Evolutionary conservation across 2,888 invertebrate genomes (phyloP), one percentile per base, ranked within the genome.

Genomic region (Steinernema scapterisci): DNA sequence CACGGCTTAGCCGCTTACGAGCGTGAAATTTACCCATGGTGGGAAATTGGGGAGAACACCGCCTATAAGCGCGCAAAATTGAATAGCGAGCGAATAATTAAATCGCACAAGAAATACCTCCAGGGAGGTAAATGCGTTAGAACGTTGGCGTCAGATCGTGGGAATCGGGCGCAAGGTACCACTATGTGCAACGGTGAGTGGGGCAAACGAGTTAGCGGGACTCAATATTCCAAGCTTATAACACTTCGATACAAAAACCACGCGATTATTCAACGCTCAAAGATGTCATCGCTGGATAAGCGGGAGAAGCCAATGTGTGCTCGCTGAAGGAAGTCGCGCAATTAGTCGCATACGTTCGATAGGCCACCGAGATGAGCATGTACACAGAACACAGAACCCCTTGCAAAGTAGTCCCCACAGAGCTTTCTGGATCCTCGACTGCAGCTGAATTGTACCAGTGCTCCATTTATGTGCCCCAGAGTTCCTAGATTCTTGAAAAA

Each of bases 291-390:
- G 31, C 27, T 16, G 63, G 63, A 25, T 63, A 27, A 27, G 63
- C 63, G 63, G 5, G 63, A 31, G 63, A 63, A 63, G 63, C 63
- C 63, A 25, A 13, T 27, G 27, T 63, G 31, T 63, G 31, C n/a
- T 63, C 63, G 63, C 16, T 63, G 63, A 16, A 31, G 63, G 63
- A 63, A 63, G 63, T 63, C 27, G 63, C 63, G 63, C 63, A 63
- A 63, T 63, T 63, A 63, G 63, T 31, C 27, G 16, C 19, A 27
- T 31, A 63, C 63, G 31, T 3, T n/a, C 31, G 11, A 27, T 31
- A 5, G 19, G 1, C 63, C 31, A 63, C 16, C 25, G 31, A 63
- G 63, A 31, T 63, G 63, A 63, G 31, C 27, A 63, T 63, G 31
- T 31, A 5, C 16, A 16, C 48, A 48, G 48, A 48, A 48, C 16